Base-by-base conservation (phyloP, 23 tunicate species). In the Styela plicata region DNA sequence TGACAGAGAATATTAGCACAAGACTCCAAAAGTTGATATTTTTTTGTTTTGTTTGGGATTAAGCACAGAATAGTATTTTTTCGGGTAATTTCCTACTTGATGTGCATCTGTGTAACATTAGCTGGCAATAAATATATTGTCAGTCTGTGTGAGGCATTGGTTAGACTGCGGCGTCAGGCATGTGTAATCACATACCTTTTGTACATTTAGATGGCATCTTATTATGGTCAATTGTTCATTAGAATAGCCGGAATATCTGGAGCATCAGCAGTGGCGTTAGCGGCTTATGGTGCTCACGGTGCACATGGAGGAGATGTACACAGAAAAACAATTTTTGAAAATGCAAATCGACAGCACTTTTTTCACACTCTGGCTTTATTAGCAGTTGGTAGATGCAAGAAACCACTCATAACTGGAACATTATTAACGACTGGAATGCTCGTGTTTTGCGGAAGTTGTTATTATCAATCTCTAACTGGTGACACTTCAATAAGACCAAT, bases 251-350 rank as follows among this genome's bases (percentile, higher is more conserved):
- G 81, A 52, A 24, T 76, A 44, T 76, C 81, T 1, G 81, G 81
- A 0, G 81, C 81, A 13, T 24, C 66, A 7, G 81, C 81, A 0
- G 81, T 76, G 21, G 64, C 30, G 22, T 57, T 76, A 1, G 81
- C 66, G 7, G 81, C 81, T 7, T 76, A 76, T 44, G 81, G 81
- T 20, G 81, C 81, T 7, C 81, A 76, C 44, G 81, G 81, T 76
- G 44, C 21, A 44, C 32, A 73, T 23, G 44, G 44, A 76, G 64
- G 65, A 24, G 81, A 76, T 76, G 81, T 36, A 44, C 81, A 76
- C 31, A 53, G 29, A 44, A 44, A 53, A 33, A 0, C 44, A 16
- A 28, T 76, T 0, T 76, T 76, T 29, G 81, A 76, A 20, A 76
- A 53, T 33, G 81, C 81, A 2, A 76, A 44, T 44, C 63, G 81